phyloP scores from a whole-genome alignment of 1,140 invertebrate genomes.

The Phortica variegata region DNA sequence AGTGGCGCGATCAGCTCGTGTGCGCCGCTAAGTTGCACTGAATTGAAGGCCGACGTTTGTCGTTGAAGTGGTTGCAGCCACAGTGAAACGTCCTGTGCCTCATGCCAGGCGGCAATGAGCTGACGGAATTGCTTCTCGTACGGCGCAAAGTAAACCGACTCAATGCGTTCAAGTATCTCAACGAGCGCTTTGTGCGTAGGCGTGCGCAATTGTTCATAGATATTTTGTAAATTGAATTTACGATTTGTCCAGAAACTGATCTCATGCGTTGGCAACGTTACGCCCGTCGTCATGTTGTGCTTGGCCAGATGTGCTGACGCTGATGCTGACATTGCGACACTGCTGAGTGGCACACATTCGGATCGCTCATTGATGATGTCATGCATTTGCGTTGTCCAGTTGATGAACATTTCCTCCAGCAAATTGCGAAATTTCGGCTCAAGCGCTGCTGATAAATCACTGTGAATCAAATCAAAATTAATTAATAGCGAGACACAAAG shows the following conservation, averaged over 20 bases:
- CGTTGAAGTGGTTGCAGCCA: constrained; percentile 66
- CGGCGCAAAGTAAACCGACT: constrained; percentile 71
- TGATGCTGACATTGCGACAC: background rate
- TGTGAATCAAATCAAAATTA: constrained; percentile 10
- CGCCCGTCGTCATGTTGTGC: constrained; percentile 53
- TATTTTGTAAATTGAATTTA: constrained; percentile 75
- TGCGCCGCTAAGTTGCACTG: constrained; percentile 66
- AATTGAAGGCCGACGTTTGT: constrained; percentile 66
- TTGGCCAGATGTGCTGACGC: constrained; percentile 6
- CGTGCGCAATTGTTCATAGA: constrained; percentile 80
- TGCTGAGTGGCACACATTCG: constrained; percentile 19
- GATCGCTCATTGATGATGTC: constrained; percentile 61
- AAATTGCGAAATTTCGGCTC: constrained; percentile 67
- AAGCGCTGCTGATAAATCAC: constrained; percentile 48
- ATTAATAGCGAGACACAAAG: too few species aligned
- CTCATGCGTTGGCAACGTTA: constrained; percentile 69
- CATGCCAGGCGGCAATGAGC: constrained; percentile 65
- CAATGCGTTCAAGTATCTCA: constrained; percentile 69
- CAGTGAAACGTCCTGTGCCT: constrained; percentile 70
- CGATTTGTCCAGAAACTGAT: constrained; percentile 71
- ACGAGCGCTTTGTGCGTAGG: constrained; percentile 77
- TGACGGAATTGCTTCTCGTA: constrained; percentile 71
- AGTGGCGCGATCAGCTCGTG: constrained; percentile 66
- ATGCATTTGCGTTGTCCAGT: constrained; percentile 73
- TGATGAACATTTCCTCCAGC: constrained; percentile 75